Conservation (phyloP, 2,888 invertebrate genomes). For the Orthosia cruda region DNA sequence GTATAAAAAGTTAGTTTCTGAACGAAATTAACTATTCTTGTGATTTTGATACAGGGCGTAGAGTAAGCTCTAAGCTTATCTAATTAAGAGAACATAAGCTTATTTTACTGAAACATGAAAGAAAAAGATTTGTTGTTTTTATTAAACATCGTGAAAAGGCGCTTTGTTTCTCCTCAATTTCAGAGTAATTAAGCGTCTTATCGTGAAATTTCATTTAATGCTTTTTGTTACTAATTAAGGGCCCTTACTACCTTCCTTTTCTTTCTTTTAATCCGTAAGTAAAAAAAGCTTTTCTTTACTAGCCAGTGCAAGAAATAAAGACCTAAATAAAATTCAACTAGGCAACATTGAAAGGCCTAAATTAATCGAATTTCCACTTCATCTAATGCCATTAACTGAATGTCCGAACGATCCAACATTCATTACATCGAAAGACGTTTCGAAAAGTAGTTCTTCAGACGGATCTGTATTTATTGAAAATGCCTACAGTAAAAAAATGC, state of each 20-base stretch:
- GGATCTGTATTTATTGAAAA: background rate
- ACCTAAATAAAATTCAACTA: background rate
- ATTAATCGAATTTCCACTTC: constrained; percentile 32
- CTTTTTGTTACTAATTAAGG: background rate
- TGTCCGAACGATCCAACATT: constrained; percentile 13
- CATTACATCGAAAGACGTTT: constrained; percentile 4
- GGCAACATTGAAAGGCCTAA: constrained; percentile 6
- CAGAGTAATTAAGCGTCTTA: background rate
- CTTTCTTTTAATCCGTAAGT: constrained; percentile 1
- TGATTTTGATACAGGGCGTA: background rate
- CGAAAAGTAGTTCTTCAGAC: background rate
- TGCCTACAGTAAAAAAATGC: background rate
- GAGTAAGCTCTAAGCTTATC: background rate
- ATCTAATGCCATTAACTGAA: constrained; percentile 3
- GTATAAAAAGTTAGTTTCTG: background rate
- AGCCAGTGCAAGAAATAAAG: background rate
- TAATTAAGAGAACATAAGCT: constrained; percentile 1
- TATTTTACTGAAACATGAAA: background rate
- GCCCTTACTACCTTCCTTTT: background rate
- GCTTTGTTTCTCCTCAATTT: background rate
- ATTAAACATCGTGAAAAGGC: background rate
- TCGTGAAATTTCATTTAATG: background rate
- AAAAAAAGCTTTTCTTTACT: background rate
- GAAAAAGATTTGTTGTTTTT: constrained; percentile 1
- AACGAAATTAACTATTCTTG: background rate